Base-by-base conservation (phyloP, 2,113 vertebrate species). In the Rhinolophus sinicus region DNA sequence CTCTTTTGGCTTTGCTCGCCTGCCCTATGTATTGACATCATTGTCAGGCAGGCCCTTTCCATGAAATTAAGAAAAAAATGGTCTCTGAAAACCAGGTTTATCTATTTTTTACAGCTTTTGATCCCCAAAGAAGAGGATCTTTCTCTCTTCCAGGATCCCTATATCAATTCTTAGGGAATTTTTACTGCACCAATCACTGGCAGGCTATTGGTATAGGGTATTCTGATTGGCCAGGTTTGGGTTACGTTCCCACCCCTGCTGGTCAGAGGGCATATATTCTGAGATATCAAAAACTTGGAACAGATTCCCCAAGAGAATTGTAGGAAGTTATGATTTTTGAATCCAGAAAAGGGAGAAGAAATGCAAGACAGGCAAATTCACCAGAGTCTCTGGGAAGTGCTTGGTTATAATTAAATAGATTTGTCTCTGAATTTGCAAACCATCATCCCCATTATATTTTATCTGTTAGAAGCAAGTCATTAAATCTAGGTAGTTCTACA, bases 381-480 rank as follows among this genome's bases (percentile, higher is more conserved):
- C 30, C 58, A 54, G 24, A 21, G 54, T 81, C 12, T 75, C 30
- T 90, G 30, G 54, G 5, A 5, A 70, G n/a, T 54, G 19, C 26
- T 21, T 28, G 88, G 28, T 86, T 91, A 44, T 80, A 86, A 8
- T 78, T 86, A 86, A 78, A n/a, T 5, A 62, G 12, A 14, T 54
- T 95, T 95, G 81, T 64, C 44, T 91, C 64, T 80, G 44, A 72
- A 78, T 95, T 80, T 44, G 72, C 54, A 84, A 69, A 77, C 56
- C n/a, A 69, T 93, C 58, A 44, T 82, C 81, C 72, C 28, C 11
- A 64, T 6, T 85, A 38, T 76, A 50, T 91, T 80, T 24, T 54
- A 52, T 21, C 38, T 47, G 30, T 76, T 69, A 86, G 62, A 85
- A 62, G 52, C 1, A 5, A 90, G 54, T 28, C n/a, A 70, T 95